A percentile compares a stretch with the other conserved stretches of the same genome.
phyloP scores from a whole-genome alignment of 2,113 vertebrate species.

The Dolichallabes microphthalmus region DNA sequence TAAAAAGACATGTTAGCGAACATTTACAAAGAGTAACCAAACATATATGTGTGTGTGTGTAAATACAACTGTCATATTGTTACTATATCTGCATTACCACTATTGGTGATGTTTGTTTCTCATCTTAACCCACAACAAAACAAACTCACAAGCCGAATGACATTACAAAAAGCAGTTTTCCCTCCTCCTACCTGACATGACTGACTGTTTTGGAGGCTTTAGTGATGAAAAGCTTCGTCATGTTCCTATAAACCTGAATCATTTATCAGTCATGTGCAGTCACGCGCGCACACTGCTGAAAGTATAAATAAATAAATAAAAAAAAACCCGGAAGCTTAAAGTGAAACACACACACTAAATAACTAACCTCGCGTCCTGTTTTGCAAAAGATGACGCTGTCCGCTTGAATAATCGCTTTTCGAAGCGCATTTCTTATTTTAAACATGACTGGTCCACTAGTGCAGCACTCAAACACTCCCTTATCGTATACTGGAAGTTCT shows the following conservation, averaged over 20 bases:
- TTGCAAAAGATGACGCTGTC: neutral
- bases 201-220: neutral
- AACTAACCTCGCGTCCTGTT: slow-evolving; percentile 5
- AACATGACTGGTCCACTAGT: slow-evolving; percentile 5
- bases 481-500: neutral
- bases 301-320: too few relatives aligned
- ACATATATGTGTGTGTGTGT: neutral
- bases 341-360: neutral
- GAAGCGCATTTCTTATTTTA: slow-evolving; percentile 18
- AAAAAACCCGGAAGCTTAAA: neutral
- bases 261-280: neutral
- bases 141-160: neutral
- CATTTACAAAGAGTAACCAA: neutral
- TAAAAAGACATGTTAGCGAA: neutral
- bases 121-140: neutral
- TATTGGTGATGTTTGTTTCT: neutral
- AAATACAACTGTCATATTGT: too few relatives aligned
- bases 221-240: neutral
- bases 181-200: too few relatives aligned
- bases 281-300: neutral
- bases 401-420: neutral
- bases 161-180: too few relatives aligned
- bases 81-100: neutral
- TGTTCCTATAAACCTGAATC: neutral
- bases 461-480: neutral